phyloP scores from a whole-genome alignment of 2,113 vertebrate genomes.

The Aix galericulata region DNA sequence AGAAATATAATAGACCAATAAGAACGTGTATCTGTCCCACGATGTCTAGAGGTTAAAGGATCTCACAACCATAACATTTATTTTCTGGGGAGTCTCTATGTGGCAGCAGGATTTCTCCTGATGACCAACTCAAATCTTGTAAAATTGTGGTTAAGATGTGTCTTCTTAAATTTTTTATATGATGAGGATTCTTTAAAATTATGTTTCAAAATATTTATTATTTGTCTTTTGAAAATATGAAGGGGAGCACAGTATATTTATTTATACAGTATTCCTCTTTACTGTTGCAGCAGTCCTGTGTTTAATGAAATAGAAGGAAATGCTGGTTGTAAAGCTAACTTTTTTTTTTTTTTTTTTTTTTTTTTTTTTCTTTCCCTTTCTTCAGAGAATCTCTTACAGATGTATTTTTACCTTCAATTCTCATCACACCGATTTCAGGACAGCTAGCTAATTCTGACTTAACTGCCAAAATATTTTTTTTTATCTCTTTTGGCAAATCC shows the following conservation, averaged over 20 bases:
- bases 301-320: slow-evolving; percentile 12
- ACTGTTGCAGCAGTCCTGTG: neutral
- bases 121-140: neutral
- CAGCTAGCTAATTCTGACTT: neutral
- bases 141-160: neutral
- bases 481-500: neutral
- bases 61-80: neutral
- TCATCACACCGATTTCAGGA: neutral
- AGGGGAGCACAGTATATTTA: neutral
- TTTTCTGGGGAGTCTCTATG: neutral
- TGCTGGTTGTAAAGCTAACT: neutral
- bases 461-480: neutral
- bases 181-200: neutral
- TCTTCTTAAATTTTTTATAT: neutral
- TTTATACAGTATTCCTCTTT: neutral
- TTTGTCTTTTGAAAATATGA: neutral
- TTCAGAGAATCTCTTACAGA: neutral
- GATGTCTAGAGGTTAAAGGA: neutral
- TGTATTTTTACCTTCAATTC: neutral
- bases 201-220: neutral
- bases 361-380: no score
- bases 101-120: neutral
- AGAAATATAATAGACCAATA: neutral
- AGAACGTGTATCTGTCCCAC: neutral
- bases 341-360: neutral